Percentiles rank a stretch among this genome's conserved stretches.
phyloP scores from a whole-genome alignment of 92 coral and sea anemone genomes.

The Pocillopora grandis region DNA sequence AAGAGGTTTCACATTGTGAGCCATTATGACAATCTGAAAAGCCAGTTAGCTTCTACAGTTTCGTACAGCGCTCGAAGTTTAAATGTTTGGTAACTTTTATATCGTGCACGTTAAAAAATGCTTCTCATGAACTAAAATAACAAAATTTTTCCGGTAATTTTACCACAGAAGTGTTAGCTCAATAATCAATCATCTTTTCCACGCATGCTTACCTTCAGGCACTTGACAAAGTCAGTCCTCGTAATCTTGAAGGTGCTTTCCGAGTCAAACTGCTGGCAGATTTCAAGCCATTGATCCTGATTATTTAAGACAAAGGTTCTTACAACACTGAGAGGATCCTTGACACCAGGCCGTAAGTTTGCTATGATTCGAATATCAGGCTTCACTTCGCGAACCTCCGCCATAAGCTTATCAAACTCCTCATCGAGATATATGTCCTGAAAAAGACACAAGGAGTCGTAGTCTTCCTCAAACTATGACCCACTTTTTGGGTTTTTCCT shows the following conservation, averaged over 20 bases:
- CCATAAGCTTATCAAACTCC: slow-evolving; percentile 57
- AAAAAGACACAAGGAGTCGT: neutral
- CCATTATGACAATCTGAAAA: too few relatives aligned
- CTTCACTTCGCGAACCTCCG: slow-evolving; percentile 70
- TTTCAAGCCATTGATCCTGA: slow-evolving; percentile 81
- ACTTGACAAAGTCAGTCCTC: slow-evolving; percentile 75
- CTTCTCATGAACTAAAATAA: too few relatives aligned
- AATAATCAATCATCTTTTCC: too few relatives aligned
- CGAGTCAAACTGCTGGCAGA: slow-evolving; percentile 61
- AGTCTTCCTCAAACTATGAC: too few relatives aligned
- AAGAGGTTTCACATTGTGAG: too few relatives aligned
- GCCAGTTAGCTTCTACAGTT: too few relatives aligned
- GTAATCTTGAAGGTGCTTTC: slow-evolving; percentile 62
- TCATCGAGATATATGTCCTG: slow-evolving; percentile 83
- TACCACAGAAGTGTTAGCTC: too few relatives aligned
- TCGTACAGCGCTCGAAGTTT: too few relatives aligned
- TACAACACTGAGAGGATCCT: slow-evolving; percentile 62
- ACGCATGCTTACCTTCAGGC: slow-evolving; percentile 61
- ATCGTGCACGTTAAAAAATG: too few relatives aligned
- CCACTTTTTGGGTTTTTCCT: too few relatives aligned
- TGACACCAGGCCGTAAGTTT: slow-evolving; percentile 58
- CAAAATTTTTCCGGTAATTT: too few relatives aligned
- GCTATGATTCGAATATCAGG: slow-evolving; percentile 71
- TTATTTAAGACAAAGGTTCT: slow-evolving; percentile 57
- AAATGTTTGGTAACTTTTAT: too few relatives aligned